These are phyloP conservation scores for Meda fulgida DNA, from an alignment of 2,797 vertebrate genomes.

Conservation along the genomic window DNA sequence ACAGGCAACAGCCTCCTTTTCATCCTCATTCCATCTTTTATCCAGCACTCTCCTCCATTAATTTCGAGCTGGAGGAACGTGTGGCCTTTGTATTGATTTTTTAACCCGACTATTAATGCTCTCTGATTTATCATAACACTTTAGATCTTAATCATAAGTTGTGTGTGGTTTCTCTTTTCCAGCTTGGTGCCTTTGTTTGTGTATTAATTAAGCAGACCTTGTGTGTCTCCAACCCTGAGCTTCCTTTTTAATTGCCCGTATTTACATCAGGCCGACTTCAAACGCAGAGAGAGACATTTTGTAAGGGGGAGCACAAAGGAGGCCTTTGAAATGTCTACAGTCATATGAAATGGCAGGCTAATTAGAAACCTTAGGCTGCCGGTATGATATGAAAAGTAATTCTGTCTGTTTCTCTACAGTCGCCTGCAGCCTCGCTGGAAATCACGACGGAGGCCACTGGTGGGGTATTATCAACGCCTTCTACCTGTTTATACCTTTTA, in stretches of 20 bases:
- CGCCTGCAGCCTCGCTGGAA: slow-evolving; percentile 62
- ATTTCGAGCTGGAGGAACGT: slow-evolving; percentile 82
- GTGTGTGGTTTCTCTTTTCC: slow-evolving; percentile 71
- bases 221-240: slow-evolving; percentile 88
- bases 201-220: slow-evolving; percentile 96
- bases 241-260: slow-evolving; percentile 93
- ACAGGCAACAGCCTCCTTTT: slow-evolving; percentile 65
- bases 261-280: slow-evolving; percentile 96
- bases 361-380: slow-evolving; percentile 90
- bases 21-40: slow-evolving; percentile 71
- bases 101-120: slow-evolving; percentile 90
- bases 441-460: slow-evolving; percentile 74
- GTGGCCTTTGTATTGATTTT: slow-evolving; percentile 88
- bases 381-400: slow-evolving; percentile 84
- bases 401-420: slow-evolving; percentile 76
- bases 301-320: slow-evolving; percentile 90
- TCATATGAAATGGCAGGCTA: slow-evolving; percentile 90
- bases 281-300: slow-evolving; percentile 91
- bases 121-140: slow-evolving; percentile 92
- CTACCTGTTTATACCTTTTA: slow-evolving; percentile 78
- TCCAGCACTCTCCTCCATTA: slow-evolving; percentile 71
- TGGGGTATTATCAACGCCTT: slow-evolving; percentile 76
- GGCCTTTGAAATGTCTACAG: slow-evolving; percentile 92
- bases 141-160: slow-evolving; percentile 93
- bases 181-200: slow-evolving; percentile 93